Conservation (phyloP, 1,140 invertebrate species). For the Aricia agestis region DNA sequence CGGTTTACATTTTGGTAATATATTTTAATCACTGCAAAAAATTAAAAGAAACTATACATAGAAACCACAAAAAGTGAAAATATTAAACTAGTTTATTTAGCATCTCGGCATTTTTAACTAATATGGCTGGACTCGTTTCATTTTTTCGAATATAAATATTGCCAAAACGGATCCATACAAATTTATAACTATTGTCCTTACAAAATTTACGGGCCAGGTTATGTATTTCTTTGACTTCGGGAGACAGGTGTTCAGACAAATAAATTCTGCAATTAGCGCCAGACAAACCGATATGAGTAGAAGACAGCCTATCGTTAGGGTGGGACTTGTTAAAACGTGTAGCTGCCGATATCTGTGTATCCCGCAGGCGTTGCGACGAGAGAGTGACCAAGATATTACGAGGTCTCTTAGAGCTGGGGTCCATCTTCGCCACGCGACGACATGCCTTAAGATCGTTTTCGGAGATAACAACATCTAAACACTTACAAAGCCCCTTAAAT, state of each 20-base stretch:
- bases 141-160: slow-evolving; percentile 13
- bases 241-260: background rate
- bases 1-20: slow-evolving; percentile 29
- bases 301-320: background rate
- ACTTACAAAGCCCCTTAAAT: slow-evolving; percentile 8
- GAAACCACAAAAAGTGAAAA: background rate
- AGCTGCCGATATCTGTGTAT: background rate
- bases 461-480: background rate
- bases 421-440: slow-evolving; percentile 15
- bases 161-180: slow-evolving; percentile 13
- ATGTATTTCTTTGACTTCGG: background rate
- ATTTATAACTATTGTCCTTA: background rate
- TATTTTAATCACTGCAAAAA: background rate
- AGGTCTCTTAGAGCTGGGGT: slow-evolving; percentile 9
- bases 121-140: background rate
- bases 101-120: background rate
- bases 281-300: background rate
- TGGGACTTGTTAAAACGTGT: slow-evolving; percentile 7
- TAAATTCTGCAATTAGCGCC: background rate
- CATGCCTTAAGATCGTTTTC: slow-evolving; percentile 3
- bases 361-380: background rate
- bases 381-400: slow-evolving; percentile 17
- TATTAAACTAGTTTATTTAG: background rate
- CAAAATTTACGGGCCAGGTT: no score
- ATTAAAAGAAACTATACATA: background rate